phyloP scores from a whole-genome alignment of 2,888 invertebrate genomes.

The Pycnomerus fuliginosus region DNA sequence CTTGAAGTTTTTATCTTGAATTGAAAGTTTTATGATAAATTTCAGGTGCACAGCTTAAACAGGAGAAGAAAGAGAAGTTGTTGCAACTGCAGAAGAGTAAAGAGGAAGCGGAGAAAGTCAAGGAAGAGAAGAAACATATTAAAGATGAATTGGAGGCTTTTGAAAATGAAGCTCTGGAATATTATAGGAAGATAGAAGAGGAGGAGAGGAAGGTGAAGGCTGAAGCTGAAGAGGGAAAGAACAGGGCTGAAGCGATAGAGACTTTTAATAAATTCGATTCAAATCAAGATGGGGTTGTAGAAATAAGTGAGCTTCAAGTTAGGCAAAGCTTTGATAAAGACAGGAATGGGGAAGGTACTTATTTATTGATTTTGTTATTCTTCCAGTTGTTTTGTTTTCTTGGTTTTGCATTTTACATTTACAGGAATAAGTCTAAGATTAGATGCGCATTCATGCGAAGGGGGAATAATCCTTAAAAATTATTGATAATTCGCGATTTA shows the following conservation, averaged over 20 bases:
- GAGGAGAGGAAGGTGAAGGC: slow-evolving; percentile 61
- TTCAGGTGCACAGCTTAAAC: slow-evolving; percentile 67
- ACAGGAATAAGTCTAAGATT: too few relatives aligned
- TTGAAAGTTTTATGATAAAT: slow-evolving; percentile 38
- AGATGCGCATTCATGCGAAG: too few relatives aligned
- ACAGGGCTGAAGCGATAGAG: slow-evolving; percentile 65
- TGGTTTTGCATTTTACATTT: slow-evolving; percentile 2
- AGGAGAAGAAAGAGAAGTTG: slow-evolving; percentile 70
- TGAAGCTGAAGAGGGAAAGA: slow-evolving; percentile 59
- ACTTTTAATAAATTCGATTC: slow-evolving; percentile 79
- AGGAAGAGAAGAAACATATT: slow-evolving; percentile 71
- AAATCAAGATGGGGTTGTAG: slow-evolving; percentile 75
- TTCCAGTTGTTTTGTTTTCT: slow-evolving; percentile 2
- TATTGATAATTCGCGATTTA: too few relatives aligned
- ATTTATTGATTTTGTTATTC: slow-evolving; percentile 2
- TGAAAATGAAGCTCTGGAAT: slow-evolving; percentile 74
- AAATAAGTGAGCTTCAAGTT: slow-evolving; percentile 67
- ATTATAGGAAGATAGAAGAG: slow-evolving; percentile 71
- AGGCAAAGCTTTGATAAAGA: slow-evolving; percentile 84
- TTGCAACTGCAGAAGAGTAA: slow-evolving; percentile 70
- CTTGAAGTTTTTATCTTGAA: neutral
- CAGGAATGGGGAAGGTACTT: slow-evolving; percentile 69
- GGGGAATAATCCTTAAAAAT: too few relatives aligned
- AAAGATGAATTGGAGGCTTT: slow-evolving; percentile 72
- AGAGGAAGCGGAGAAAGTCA: slow-evolving; percentile 75